Conservation (phyloP, 2,888 invertebrate genomes). For the Drosophila paranaensis region DNA sequence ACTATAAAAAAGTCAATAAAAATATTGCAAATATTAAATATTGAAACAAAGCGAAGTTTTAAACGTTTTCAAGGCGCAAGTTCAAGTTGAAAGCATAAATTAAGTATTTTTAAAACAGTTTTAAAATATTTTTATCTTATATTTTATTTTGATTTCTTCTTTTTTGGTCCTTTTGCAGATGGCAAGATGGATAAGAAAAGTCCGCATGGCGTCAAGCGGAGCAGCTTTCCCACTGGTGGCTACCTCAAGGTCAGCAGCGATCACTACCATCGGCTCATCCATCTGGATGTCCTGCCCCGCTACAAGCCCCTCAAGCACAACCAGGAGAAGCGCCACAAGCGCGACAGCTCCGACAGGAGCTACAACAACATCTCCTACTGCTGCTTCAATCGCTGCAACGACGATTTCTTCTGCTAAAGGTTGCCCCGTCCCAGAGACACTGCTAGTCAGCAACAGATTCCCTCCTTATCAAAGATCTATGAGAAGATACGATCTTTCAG, state of each 20-base stretch:
- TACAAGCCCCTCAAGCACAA: conserved; percentile 79
- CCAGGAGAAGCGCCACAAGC: conserved; percentile 74
- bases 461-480: conserved; percentile 52
- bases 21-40: conserved; percentile 4
- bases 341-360: conserved; percentile 64
- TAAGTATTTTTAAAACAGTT: conserved; percentile 6
- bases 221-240: conserved; percentile 81
- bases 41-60: conserved; percentile 49
- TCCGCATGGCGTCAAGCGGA: conserved; percentile 73
- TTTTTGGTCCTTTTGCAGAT: conserved; percentile 66
- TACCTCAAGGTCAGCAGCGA: conserved; percentile 80
- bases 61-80: conserved; percentile 73
- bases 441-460: conserved; percentile 60
- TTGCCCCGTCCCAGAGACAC: not conserved
- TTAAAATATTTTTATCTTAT: not conserved
- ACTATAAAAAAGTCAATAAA: conserved; percentile 26
- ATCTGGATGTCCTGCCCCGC: conserved; percentile 75
- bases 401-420: conserved; percentile 81
- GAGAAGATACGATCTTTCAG: conserved; percentile 18
- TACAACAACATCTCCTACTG: conserved; percentile 81
- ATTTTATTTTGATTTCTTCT: not conserved
- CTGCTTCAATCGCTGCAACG: conserved; percentile 79
- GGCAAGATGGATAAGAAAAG: conserved; percentile 62
- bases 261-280: conserved; percentile 75
- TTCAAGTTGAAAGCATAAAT: conserved; percentile 51